Conservation (phyloP, 1,140 invertebrate species). For the Drosophila navojoa region DNA sequence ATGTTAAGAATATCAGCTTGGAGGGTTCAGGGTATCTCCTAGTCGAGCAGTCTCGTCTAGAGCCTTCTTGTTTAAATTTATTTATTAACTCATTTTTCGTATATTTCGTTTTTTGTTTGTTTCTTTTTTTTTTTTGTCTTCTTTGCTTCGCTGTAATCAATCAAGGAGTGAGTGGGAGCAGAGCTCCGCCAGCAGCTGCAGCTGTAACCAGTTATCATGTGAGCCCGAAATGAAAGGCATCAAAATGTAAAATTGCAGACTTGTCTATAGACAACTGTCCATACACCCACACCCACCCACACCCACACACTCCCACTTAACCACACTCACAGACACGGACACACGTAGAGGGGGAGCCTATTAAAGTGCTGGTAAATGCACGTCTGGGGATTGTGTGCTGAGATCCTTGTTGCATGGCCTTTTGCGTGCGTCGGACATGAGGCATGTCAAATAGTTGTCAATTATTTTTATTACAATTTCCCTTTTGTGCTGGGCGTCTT, state of each 20-base stretch:
- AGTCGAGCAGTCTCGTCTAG: too few species aligned
- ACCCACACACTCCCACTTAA: not conserved
- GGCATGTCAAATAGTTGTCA: constrained; percentile 82
- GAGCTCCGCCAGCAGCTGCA: not conserved
- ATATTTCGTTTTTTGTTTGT: not conserved
- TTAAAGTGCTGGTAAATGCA: constrained; percentile 64
- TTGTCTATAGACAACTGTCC: constrained; percentile 9
- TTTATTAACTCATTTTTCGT: too few species aligned
- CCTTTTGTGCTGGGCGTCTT: constrained; percentile 52
- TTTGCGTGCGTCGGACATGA: constrained; percentile 75
- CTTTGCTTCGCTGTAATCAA: constrained; percentile 44
- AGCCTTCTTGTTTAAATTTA: not conserved
- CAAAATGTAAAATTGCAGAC: constrained; percentile 23
- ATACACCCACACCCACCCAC: not conserved
- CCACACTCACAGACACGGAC: not conserved
- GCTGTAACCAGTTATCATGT: constrained; percentile 38
- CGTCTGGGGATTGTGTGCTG: constrained; percentile 55
- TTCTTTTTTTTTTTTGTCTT: not conserved
- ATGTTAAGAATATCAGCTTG: too few species aligned
- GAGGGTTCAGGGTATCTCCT: too few species aligned
- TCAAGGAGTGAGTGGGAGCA: constrained; percentile 30
- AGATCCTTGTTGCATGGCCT: constrained; percentile 48
- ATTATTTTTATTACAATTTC: constrained; percentile 82
- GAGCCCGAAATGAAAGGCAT: constrained; percentile 36
- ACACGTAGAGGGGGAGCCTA: not conserved